Evolutionary conservation across 2,113 vertebrate species (phyloP).

Genomic region (Acanthisitta chloris): DNA sequence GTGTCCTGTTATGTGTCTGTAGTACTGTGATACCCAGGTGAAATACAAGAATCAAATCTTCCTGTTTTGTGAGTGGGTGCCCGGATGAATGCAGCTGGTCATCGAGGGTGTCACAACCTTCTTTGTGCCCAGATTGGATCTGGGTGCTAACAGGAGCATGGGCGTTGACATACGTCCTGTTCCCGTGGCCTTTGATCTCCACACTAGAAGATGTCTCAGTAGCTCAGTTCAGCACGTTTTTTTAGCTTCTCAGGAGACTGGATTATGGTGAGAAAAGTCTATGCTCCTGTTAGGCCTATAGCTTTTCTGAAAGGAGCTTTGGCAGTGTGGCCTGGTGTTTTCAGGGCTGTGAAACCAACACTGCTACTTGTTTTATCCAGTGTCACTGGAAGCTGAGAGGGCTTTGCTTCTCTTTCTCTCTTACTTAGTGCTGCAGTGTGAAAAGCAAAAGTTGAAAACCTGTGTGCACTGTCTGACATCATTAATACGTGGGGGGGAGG

Average conservation of each 20-base stretch:
- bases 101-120: neutral
- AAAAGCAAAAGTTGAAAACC: neutral
- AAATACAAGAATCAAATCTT: neutral
- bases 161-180: neutral
- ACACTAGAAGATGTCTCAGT: neutral
- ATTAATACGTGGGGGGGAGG: neutral
- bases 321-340: neutral
- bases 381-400: neutral
- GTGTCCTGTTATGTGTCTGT: neutral
- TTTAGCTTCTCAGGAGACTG: neutral
- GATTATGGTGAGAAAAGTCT: neutral
- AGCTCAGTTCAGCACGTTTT: neutral
- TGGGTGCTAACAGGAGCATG: neutral
- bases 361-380: neutral
- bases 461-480: fast-evolving
- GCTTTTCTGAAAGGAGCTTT: neutral
- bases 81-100: neutral
- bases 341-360: neutral
- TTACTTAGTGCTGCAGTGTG: neutral
- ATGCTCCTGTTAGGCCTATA: neutral
- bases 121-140: neutral
- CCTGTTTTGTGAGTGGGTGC: neutral
- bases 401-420: neutral
- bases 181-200: neutral
- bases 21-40: neutral